phyloP scores from a whole-genome alignment of 2,797 vertebrate species.

The Leptodactylus fallax region DNA sequence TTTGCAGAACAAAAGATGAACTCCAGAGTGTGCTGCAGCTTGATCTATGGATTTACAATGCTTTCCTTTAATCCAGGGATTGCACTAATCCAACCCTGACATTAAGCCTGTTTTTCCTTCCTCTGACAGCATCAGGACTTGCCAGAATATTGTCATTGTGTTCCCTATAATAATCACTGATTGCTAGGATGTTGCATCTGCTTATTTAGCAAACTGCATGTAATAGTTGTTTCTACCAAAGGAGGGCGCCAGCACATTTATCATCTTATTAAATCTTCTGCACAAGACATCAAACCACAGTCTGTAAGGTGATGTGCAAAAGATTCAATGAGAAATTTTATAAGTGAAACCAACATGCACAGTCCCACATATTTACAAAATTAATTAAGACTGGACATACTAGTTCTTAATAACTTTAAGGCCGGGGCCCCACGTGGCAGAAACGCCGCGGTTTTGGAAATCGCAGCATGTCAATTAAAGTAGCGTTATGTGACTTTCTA shows the following conservation, averaged over 20 bases:
- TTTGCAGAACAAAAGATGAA: constrained; percentile 25
- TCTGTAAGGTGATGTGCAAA: no score
- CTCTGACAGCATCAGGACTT: constrained; percentile 21
- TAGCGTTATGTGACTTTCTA: no score
- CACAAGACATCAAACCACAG: neutral
- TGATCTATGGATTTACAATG: constrained; percentile 2
- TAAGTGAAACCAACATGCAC: no score
- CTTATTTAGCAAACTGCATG: no score
- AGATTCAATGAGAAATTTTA: no score
- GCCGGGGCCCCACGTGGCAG: no score
- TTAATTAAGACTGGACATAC: no score
- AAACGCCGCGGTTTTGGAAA: no score
- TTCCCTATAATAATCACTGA: neutral
- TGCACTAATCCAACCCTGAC: neutral
- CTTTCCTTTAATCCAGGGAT: neutral
- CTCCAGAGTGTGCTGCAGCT: constrained; percentile 31
- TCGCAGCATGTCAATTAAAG: no score
- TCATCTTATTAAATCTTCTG: neutral
- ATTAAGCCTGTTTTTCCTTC: constrained; percentile 21
- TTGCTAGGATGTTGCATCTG: neutral
- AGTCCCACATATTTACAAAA: no score
- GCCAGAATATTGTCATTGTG: constrained; percentile 14
- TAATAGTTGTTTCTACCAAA: constrained; percentile 6
- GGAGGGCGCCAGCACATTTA: constrained; percentile 21
- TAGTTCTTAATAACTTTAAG: no score